Base-by-base conservation (phyloP, 2,888 invertebrate species). In the Cataglyphis cursor region DNA sequence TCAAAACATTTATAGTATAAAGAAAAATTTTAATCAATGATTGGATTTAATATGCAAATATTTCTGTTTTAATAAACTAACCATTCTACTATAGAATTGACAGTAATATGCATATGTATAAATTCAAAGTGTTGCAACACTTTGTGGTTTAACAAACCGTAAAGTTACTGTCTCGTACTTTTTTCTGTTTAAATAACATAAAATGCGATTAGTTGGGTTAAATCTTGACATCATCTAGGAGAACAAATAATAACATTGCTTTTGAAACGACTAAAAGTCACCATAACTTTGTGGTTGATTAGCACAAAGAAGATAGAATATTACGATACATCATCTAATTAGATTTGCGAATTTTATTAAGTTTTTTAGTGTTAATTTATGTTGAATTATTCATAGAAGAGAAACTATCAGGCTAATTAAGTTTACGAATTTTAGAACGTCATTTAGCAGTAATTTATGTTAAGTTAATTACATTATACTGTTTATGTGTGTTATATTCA, bases 111-210 rank as follows among this genome's bases (percentile, higher is more conserved):
- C 18, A 8, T 68, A 31, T 15, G n/a, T n/a, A n/a, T 41, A 12
- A 24, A 59, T 76, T 54, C 2, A n/a, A 31, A 70, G 18, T 59
- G 18, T 31, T n/a, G 31, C n/a, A 35, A 68, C 10, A 68, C 10
- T 10, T 12, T 48, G 59, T 5, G 18, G n/a, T 31, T 24, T 31
- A 24, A 44, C 72, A 59, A 80, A 21, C 1, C 35, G 15, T 73
- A 72, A 78, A 78, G 12, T 21, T 35, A 51, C 10, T 2, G 18
- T 28, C 51, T 65, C 8, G 5, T 41, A 59, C n/a, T 59, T 72
- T 78, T 15, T 80, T n/a, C 10, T 44, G 18, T 72, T 78, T 80
- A 8, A 59, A 54, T 28, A 66, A 76, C 35, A 73, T 59, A 59
- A 72, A 59, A 59, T 18, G 38, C 21, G 8, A 51, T 44, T 44